These are phyloP conservation scores for Diglossa cyanea DNA, from an alignment of 2,797 vertebrate genomes.

Conservation along the genomic window DNA sequence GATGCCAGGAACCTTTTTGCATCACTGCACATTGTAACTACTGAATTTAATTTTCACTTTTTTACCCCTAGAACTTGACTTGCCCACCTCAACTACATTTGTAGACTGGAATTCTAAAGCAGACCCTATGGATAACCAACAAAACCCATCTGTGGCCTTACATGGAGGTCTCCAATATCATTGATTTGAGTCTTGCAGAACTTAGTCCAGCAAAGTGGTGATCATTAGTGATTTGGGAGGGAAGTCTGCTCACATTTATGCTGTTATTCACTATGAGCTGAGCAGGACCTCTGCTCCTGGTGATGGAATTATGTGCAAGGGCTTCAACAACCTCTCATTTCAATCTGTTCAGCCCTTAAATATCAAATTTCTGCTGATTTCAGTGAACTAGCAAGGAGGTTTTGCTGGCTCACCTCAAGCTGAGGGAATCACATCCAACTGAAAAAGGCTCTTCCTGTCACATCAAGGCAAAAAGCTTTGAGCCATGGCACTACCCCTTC, in stretches of 20 bases:
- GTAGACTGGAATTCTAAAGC: not conserved
- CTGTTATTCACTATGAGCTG: rapidly evolving
- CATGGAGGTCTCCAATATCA: not conserved
- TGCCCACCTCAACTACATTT: not conserved
- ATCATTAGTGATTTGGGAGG: not conserved
- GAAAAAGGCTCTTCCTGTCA: not conserved
- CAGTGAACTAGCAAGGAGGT: not conserved
- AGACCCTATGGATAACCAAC: not conserved
- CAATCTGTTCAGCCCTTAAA: not conserved
- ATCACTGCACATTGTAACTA: not conserved
- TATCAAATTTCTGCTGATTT: not conserved
- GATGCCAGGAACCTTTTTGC: not conserved
- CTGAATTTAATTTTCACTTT: not conserved
- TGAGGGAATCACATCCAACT: not conserved
- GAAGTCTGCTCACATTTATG: not conserved
- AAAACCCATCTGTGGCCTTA: not conserved
- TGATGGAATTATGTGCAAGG: not conserved
- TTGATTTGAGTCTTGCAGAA: not conserved
- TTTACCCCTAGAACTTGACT: not conserved
- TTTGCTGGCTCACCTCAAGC: not conserved
- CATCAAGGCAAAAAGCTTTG: not conserved
- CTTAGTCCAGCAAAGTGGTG: not conserved
- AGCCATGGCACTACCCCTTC: not conserved
- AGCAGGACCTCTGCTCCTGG: not conserved
- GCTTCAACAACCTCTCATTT: not conserved